A percentile compares a stretch with the other conserved stretches of the same genome.
Evolutionary conservation across 2,797 vertebrate genomes (phyloP).

Genomic region (Corythornis leucogaster): DNA sequence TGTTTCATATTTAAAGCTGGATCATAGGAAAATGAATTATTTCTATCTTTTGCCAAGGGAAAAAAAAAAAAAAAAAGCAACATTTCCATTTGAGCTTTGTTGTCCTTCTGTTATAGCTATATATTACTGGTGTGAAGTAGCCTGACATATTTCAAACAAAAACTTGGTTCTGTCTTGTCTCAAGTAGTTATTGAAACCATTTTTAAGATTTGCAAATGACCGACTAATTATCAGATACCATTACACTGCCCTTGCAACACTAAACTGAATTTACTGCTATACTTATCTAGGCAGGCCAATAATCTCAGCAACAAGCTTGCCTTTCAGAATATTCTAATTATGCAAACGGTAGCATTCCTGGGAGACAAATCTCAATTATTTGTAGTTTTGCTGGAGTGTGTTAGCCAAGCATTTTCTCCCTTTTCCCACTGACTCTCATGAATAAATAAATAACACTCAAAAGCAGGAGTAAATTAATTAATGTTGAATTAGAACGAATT

Average conservation of each 20-base stretch:
- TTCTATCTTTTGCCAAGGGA: neutral
- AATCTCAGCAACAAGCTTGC: constrained; percentile 43
- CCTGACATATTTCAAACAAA: neutral
- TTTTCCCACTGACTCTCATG: constrained; percentile 62
- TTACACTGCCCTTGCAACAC: neutral
- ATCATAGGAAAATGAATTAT: neutral
- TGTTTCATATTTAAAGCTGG: neutral
- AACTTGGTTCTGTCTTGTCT: neutral
- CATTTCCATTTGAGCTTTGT: neutral
- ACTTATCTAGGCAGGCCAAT: constrained; percentile 40
- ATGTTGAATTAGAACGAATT: constrained; percentile 68
- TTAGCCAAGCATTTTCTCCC: constrained; percentile 44
- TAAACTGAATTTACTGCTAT: constrained; percentile 28
- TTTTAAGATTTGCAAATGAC: constrained; percentile 61
- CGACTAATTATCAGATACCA: neutral
- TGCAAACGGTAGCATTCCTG: constrained; percentile 49
- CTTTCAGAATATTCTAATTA: constrained; percentile 71
- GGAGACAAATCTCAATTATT: constrained; percentile 74
- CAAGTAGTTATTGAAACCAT: constrained; percentile 9
- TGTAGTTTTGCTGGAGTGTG: constrained; percentile 68
- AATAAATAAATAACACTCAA: constrained; percentile 65
- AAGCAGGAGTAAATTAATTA: constrained; percentile 78
- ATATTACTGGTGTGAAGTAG: neutral
- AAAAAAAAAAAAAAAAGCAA: neutral
- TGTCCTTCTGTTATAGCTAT: neutral